Evolutionary conservation across 2,113 vertebrate genomes (phyloP), one percentile per base, ranked within the genome.

Genomic region (Chinchilla lanigera): DNA sequence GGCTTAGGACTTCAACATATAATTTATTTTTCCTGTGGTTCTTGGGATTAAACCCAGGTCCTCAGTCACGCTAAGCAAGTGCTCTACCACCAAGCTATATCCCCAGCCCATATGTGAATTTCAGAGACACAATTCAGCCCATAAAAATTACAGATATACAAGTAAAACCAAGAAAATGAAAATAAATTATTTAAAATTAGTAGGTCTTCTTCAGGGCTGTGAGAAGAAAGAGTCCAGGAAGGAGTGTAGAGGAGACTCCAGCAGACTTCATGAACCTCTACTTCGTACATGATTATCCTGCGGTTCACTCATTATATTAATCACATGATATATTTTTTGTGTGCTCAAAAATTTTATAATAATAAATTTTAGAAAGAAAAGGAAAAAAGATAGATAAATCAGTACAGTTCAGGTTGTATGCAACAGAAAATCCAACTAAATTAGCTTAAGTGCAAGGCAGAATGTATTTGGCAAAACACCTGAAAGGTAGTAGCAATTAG

Each of bases 401-500:
- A 80, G 16, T 12, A 71, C 3, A 41, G 47, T 67, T 94, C 67
- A 24, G 35, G 44, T 81, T 81, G 41, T 22, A 60, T 69, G 5
- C 35, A 91, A 75, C 26, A 94, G 65, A 82, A 82, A 94, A 41
- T 82, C 14, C 56, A 93, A 63, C 5, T 38, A 91, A 86, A 30
- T 41, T 91, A 91, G 33, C 47, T 41, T 3, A 91, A 82, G n/a
- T 30, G 35, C 44, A 92, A 63, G 52, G 86, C 52, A 60, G 5
- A 75, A 87, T 67, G 65, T 81, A 14, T 11, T 56, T 81, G n/a
- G 54, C 50, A 81, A 56, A 71, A 38, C 35, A 77, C n/a, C 61
- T 44, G 17, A 71, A 28, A 71, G 78, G 41, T 75, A 82, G n/a
- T 24, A 52, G 63, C 80, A 81, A 38, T 82, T 65, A 73, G 60